Base-by-base conservation (phyloP, 35 echinoderm and acorn worm species). In the Chiridota heheva region DNA sequence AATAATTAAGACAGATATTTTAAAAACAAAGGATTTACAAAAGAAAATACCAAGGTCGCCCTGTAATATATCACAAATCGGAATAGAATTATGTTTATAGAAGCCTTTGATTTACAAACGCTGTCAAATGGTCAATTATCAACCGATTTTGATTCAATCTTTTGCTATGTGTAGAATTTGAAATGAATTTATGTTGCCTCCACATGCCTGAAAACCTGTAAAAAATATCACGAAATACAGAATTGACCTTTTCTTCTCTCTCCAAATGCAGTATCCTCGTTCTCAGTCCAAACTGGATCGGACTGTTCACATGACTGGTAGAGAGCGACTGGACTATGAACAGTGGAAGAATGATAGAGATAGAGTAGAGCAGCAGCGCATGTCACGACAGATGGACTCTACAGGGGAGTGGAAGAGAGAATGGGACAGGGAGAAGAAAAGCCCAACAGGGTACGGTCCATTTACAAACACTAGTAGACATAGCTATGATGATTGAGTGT, bases 281-380 rank as follows among this genome's bases (percentile, higher is more conserved):
- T 25, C 49, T 40, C 75, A 62, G 47, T 71, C 62, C 36, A 89
- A 85, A 31, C 41, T 44, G 27, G 92, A 96, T 7, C 90, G 85
- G 81, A 79, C 81, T 6, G 48, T 78, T 48, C 63, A 72, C 7
- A 91, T 97, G 95, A 89, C 89, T 10, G 95, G 95, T 36, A 88
- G 75, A 55, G 95, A 98, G 40, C 84, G 95, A 36, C 83, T 36
- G 55, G 89, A 91, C 36, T 98, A 98, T 46, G 88, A 91, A 67
- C 53, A 76, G 20, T 98, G 95, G 95, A 98, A 83, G 58, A 83
- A 70, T 58, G 95, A 98, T 36, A 62, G 95, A 32, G 95, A 98
- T 26, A 81, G 78, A 69, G 85, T 92, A 5, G 95, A 98, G 34
- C 84, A 98, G 44, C 72, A 98, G 45, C 73, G 95, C 22, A 31